Conservation (phyloP, 2,888 invertebrate genomes). For the Tipula confusa region DNA sequence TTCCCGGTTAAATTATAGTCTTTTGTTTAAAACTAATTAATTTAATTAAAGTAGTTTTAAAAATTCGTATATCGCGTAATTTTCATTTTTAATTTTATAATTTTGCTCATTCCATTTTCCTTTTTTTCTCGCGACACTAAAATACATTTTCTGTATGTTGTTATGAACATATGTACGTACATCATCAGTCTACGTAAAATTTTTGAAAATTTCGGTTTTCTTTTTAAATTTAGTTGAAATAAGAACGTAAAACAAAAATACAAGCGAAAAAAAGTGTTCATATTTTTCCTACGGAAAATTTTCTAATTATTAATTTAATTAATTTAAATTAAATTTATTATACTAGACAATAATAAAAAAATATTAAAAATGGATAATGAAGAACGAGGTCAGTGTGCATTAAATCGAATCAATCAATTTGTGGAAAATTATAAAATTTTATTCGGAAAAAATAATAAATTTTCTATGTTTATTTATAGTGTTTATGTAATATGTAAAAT, state of each 20-base stretch:
- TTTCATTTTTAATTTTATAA: too few relatives aligned
- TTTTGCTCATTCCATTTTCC: background rate
- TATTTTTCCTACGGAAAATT: conserved; percentile 30
- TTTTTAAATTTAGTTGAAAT: background rate
- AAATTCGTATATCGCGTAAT: background rate
- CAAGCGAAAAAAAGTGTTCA: conserved; percentile 12
- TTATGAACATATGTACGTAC: background rate
- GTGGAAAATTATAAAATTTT: background rate
- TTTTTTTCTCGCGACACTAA: background rate
- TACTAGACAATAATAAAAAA: background rate
- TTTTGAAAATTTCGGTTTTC: background rate
- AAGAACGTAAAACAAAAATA: background rate
- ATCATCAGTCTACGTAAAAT: background rate
- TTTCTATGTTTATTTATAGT: conserved; percentile 5
- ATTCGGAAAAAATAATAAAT: background rate
- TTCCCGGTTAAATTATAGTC: conserved; percentile 4
- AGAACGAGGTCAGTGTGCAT: conserved; percentile 3
- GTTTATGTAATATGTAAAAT: conserved; percentile 9
- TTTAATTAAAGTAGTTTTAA: background rate
- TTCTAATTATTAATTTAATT: conserved; percentile 25
- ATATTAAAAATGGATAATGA: background rate
- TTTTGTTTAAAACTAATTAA: background rate
- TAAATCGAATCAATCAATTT: background rate
- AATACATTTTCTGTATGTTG: background rate
- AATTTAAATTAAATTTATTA: background rate